Percentiles rank a stretch among this genome's conserved stretches.
phyloP scores from a whole-genome alignment of 2,797 vertebrate genomes.

The Manis pentadactyla region DNA sequence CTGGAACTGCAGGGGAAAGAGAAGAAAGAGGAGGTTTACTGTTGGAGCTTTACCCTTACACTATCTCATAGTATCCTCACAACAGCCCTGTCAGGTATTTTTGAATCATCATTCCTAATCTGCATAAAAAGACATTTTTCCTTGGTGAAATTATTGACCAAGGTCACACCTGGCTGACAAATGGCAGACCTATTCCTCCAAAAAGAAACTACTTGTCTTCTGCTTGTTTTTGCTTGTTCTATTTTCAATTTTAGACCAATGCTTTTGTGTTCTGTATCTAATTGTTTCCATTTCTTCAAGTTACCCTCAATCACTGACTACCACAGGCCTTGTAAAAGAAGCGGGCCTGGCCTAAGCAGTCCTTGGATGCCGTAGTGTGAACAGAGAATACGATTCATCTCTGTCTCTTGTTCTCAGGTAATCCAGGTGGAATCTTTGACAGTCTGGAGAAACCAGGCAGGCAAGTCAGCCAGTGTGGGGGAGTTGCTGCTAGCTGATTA shows the following conservation, averaged over 20 bases:
- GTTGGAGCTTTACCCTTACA: accelerated
- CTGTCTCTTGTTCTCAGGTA: constrained; percentile 60
- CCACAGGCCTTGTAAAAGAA: constrained; percentile 67
- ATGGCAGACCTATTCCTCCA: background rate
- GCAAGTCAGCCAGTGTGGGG: background rate
- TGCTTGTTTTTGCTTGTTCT: background rate
- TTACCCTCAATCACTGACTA: constrained; percentile 31
- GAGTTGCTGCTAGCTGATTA: background rate
- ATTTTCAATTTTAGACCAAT: constrained; percentile 54
- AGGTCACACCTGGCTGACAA: background rate
- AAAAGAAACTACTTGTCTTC: background rate
- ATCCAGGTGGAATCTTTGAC: constrained; percentile 23
- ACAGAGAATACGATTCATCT: constrained; percentile 68
- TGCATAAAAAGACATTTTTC: background rate
- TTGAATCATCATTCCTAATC: background rate
- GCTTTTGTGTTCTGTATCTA: constrained; percentile 57
- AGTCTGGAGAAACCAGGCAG: background rate
- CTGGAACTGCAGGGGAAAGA: background rate
- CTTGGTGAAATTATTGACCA: background rate
- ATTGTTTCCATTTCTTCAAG: constrained; percentile 62
- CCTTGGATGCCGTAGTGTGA: constrained; percentile 67
- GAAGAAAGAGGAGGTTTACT: background rate
- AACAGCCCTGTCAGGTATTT: background rate
- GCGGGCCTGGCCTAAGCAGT: constrained; percentile 64
- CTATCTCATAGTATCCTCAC: background rate